Evolutionary conservation across 92 coral and sea anemone genomes (phyloP).

Genomic region (Zoanthus gigantus): DNA sequence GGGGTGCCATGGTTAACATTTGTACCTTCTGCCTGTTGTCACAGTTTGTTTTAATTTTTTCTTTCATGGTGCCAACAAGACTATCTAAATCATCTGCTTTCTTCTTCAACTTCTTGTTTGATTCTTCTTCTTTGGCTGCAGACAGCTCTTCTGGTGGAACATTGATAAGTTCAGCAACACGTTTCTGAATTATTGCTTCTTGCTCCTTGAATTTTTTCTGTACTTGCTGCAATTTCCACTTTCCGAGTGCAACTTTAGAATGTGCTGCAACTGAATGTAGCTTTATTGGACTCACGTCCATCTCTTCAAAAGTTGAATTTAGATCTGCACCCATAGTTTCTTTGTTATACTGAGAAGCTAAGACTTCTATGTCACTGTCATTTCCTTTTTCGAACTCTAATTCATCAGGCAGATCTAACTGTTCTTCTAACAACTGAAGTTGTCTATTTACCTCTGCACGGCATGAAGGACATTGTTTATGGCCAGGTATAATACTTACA

Average conservation of each 20-base stretch:
- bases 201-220: neutral
- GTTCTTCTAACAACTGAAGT: neutral
- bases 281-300: slow-evolving; percentile 24
- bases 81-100: slow-evolving; percentile 36
- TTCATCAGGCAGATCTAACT: slow-evolving; percentile 1
- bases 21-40: neutral
- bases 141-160: slow-evolving; percentile 5
- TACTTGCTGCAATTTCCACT: slow-evolving; percentile 9
- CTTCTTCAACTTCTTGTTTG: slow-evolving; percentile 21
- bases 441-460: slow-evolving; percentile 24
- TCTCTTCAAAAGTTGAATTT: slow-evolving; percentile 21
- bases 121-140: neutral
- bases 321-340: slow-evolving; percentile 12
- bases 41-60: slow-evolving; percentile 4
- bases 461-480: slow-evolving; percentile 51
- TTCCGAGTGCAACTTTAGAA: slow-evolving; percentile 17
- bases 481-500: slow-evolving; percentile 33
- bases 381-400: slow-evolving; percentile 15
- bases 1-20: neutral
- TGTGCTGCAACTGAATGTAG: slow-evolving; percentile 33
- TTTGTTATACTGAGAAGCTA: neutral
- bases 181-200: slow-evolving; percentile 16
- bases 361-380: slow-evolving; percentile 16
- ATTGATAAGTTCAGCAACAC: slow-evolving; percentile 17
- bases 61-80: slow-evolving; percentile 32